These are phyloP conservation scores for Karalla daura DNA, from an alignment of 2,797 vertebrate genomes.

Conservation along the genomic window DNA sequence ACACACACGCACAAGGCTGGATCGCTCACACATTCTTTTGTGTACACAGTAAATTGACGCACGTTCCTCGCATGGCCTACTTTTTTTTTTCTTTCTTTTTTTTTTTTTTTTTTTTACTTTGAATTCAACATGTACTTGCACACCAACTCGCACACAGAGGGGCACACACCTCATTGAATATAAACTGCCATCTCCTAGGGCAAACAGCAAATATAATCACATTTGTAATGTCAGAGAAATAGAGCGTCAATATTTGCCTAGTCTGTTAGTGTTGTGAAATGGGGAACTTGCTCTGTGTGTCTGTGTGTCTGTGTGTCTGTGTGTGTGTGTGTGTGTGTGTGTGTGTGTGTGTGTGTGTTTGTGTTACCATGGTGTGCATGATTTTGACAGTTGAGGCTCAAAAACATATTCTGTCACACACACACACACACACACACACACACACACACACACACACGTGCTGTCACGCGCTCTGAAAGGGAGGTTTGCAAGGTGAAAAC, in stretches of 20 bases:
- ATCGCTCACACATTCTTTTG: conserved; percentile 47
- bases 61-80: conserved; percentile 36
- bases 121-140: conserved; percentile 29
- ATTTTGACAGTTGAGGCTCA: conserved; percentile 69
- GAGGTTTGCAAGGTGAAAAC: conserved; percentile 2
- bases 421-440: neutral
- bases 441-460: neutral
- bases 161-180: conserved; percentile 65
- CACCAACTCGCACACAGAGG: conserved; percentile 16
- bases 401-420: conserved; percentile 6
- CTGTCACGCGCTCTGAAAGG: neutral
- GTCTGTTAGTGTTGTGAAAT: conserved; percentile 81
- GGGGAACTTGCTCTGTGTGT: conserved; percentile 68
- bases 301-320: no score
- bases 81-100: conserved; percentile 27
- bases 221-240: conserved; percentile 81
- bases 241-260: conserved; percentile 82
- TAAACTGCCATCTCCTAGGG: conserved; percentile 75
- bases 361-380: conserved; percentile 66
- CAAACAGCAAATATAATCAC: conserved; percentile 82
- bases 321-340: no score
- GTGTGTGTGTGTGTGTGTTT: no score
- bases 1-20: conserved; percentile 3
- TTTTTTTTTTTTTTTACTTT: conserved; percentile 36
- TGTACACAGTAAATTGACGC: conserved; percentile 50